A percentile compares a stretch with the other conserved stretches of the same genome.
Conservation (phyloP, 2,888 invertebrate species). For the Oligia strigilis region DNA sequence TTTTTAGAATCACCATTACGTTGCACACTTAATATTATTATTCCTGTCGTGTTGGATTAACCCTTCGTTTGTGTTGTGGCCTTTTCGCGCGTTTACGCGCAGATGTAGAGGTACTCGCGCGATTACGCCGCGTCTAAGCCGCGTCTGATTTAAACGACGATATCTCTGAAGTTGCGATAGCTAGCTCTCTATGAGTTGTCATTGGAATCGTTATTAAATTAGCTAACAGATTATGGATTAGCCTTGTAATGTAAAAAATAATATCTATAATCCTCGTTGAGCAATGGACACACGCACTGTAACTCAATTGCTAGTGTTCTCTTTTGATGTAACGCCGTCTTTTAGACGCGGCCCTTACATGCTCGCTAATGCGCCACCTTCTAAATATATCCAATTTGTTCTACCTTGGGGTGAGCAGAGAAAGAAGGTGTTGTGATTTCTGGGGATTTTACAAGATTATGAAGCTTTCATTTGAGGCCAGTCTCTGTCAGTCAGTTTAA, state of each 20-base stretch:
- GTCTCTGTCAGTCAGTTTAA: background rate
- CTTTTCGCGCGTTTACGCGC: too few relatives aligned
- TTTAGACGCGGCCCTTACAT: conserved; percentile 70
- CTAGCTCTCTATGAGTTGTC: too few relatives aligned
- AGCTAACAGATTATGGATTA: too few relatives aligned
- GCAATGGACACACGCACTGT: conserved; percentile 72
- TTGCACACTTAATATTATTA: too few relatives aligned
- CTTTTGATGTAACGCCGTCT: conserved; percentile 82
- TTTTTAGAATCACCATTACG: background rate
- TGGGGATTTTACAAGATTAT: conserved; percentile 20
- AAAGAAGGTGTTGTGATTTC: conserved; percentile 39
- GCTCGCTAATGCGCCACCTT: conserved; percentile 67
- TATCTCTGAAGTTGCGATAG: too few relatives aligned
- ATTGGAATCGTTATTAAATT: too few relatives aligned
- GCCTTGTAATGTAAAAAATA: background rate
- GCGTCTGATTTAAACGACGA: too few relatives aligned
- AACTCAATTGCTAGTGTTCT: conserved; percentile 81
- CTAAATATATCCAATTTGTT: conserved; percentile 67
- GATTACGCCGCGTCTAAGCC: too few relatives aligned
- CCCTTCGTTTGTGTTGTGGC: too few relatives aligned
- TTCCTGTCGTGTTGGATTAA: too few relatives aligned
- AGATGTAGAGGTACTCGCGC: too few relatives aligned
- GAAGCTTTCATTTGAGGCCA: background rate
- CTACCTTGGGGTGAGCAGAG: conserved; percentile 38
- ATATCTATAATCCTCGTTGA: conserved; percentile 12